Evolutionary conservation across 2,113 vertebrate species (phyloP), one percentile per base, ranked within the genome.

Genomic region (Apteryx owenii): DNA sequence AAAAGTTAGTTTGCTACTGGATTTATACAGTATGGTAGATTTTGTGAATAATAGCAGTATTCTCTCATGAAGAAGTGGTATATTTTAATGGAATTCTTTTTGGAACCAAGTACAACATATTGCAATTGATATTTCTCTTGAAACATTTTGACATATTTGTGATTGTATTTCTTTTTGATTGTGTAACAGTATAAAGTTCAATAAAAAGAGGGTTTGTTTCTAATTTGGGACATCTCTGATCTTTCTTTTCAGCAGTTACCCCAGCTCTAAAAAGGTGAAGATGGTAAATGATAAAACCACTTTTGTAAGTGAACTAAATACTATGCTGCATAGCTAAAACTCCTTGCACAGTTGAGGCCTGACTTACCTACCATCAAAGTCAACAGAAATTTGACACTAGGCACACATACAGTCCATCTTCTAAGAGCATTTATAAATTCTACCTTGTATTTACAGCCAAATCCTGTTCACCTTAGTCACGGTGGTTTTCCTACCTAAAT

Each of bases 91-190:
- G 81, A 92, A 93, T 97, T 96, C 90, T 96, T 93, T 97, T 93
- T 95, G 95, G 96, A 97, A 95, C 96, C 94, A 97, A 97, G 96
- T 97, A 95, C 90, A 89, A 91, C 36, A 6, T 95, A 95, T 81
- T 97, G 81, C 89, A 82, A 93, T 94, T 93, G 96, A 81, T 95
- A 97, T 77, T 95, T 90, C 96, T 95, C 94, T 89, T 93, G 81
- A 95, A 96, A 94, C 95, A 83, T 94, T 97, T 97, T 96, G 96
- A 94, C 46, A 87, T 97, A 95, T 81, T 97, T 95, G 94, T 97
- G 94, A 96, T 91, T 97, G 96, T 97, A 96, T 93, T 97, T 97
- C 95, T 97, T 97, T 96, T 97, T 96, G 94, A 97, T 96, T 95
- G 97, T 97, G 96, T 97, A 97, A 95, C 94, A 73, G 93, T 95